Percentiles rank a stretch among this genome's conserved stretches.
These are phyloP conservation scores for Hemicrepidius hirtus DNA, from an alignment of 2,888 invertebrate genomes.

Conservation along the genomic window DNA sequence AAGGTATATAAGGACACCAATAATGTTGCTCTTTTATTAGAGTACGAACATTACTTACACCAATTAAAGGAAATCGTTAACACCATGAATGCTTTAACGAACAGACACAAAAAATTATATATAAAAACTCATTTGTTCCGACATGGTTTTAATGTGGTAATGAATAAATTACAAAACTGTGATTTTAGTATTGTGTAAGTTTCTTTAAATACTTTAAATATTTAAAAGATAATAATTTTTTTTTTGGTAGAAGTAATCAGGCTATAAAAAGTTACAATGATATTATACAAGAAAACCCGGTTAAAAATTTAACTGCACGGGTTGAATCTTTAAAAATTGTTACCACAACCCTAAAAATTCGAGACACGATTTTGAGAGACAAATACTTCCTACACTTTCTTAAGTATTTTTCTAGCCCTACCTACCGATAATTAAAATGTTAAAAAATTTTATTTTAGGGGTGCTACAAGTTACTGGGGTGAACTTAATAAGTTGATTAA, in stretches of 20 bases:
- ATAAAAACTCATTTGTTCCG: neutral
- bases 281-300: neutral
- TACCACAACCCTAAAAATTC: constrained; percentile 12
- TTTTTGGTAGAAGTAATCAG: neutral
- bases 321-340: neutral
- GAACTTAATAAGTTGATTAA: neutral
- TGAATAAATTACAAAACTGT: neutral
- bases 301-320: neutral
- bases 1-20: constrained; percentile 37
- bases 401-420: constrained; percentile 3
- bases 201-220: neutral
- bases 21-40: neutral
- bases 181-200: constrained; percentile 24
- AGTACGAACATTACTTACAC: constrained; percentile 8
- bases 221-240: neutral
- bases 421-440: no score
- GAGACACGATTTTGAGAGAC: constrained; percentile 21
- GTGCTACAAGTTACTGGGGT: neutral
- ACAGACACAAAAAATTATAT: neutral
- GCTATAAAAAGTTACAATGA: constrained; percentile 17
- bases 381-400: constrained; percentile 1
- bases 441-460: constrained; percentile 5
- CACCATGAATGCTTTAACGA: neutral
- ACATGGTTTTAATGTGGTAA: neutral
- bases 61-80: constrained; percentile 18